A percentile compares a stretch with the other conserved stretches of the same genome.
Evolutionary conservation across 2,888 invertebrate genomes (phyloP).

Genomic region (Pristionchus arcanus): DNA sequence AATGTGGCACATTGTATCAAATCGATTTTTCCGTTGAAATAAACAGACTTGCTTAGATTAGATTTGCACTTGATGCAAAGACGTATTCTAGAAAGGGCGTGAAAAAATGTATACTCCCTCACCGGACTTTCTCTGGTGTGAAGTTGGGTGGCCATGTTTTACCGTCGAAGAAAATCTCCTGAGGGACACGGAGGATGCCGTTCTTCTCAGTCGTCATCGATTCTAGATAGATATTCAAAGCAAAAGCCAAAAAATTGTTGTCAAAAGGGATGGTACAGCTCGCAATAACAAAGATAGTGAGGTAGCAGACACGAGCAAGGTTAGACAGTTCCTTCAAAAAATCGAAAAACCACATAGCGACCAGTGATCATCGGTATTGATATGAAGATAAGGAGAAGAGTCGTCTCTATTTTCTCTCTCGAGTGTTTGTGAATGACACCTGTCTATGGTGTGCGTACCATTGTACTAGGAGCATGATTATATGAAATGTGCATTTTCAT

Average conservation of each 20-base stretch:
- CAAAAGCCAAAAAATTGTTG: no score
- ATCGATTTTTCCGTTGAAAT: no score
- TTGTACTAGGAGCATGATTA: not conserved
- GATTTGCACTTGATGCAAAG: no score
- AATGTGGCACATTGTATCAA: no score
- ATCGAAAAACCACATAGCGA: not conserved
- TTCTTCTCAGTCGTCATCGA: not conserved
- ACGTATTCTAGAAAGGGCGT: no score
- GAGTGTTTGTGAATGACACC: not conserved
- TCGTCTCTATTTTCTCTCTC: not conserved
- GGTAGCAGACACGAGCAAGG: no score
- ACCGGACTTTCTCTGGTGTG: not conserved
- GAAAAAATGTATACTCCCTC: no score
- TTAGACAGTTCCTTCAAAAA: not conserved
- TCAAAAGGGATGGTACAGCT: no score
- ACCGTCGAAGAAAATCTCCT: not conserved
- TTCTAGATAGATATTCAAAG: not conserved
- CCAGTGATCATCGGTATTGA: not conserved
- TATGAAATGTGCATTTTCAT: not conserved
- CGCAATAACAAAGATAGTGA: no score
- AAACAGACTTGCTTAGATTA: no score
- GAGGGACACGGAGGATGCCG: not conserved
- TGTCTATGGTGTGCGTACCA: not conserved
- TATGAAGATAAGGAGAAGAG: not conserved
- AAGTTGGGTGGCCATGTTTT: not conserved